Percentiles rank a stretch among this genome's conserved stretches.
These are phyloP conservation scores for Poeciliopsis gracilis DNA, from an alignment of 2,797 vertebrate genomes.

Conservation along the genomic window DNA sequence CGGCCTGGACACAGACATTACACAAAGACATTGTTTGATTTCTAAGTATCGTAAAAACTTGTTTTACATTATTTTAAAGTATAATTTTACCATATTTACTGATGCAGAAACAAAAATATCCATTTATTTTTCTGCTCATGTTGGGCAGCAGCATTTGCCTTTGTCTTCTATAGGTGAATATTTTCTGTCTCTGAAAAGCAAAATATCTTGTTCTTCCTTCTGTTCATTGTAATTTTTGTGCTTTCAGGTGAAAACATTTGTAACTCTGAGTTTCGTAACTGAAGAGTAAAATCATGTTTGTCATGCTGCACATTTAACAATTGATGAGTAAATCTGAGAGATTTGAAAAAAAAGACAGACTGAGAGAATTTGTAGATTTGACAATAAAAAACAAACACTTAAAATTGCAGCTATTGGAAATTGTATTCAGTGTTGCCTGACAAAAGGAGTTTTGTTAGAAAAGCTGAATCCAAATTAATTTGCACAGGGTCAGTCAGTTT, in stretches of 20 bases:
- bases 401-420: neutral
- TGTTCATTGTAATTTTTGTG: neutral
- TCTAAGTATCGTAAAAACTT: neutral
- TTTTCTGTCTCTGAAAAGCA: neutral
- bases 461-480: neutral
- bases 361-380: neutral
- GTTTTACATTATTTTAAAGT: neutral
- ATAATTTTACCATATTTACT: neutral
- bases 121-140: neutral
- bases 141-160: neutral
- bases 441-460: neutral
- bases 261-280: neutral
- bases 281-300: neutral
- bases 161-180: neutral
- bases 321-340: neutral
- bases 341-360: neutral
- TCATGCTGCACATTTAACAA: neutral
- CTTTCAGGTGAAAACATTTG: neutral
- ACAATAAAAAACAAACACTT: neutral
- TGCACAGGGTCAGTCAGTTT: neutral
- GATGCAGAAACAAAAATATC: neutral
- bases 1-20: neutral
- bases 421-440: neutral
- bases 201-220: neutral
- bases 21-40: neutral